Percentiles rank a stretch among this genome's conserved stretches.
phyloP scores from a whole-genome alignment of 1,140 invertebrate species.

The Eriocheir sinensis region DNA sequence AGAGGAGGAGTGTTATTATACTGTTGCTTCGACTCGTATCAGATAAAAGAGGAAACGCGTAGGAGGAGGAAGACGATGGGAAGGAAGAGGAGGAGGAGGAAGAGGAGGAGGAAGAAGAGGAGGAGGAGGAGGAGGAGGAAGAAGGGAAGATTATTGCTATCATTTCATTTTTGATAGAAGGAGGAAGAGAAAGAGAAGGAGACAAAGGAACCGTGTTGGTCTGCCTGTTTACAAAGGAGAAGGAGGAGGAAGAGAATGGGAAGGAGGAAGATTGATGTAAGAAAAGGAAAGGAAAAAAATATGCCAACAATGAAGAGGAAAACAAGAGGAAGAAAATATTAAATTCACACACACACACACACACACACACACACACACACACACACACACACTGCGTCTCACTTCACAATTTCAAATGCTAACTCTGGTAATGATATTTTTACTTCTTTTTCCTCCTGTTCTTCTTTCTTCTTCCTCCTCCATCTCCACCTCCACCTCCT shows the following conservation, averaged over 20 bases:
- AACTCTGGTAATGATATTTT: background rate
- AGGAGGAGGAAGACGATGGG: too few relatives aligned
- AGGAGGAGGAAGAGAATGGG: background rate
- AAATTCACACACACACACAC: too few relatives aligned
- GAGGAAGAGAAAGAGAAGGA: background rate
- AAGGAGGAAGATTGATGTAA: background rate
- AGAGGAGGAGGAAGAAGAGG: too few relatives aligned
- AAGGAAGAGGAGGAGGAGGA: background rate
- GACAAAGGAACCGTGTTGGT: too few relatives aligned
- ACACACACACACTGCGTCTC: background rate
- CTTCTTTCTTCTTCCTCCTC: background rate
- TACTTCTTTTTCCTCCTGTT: background rate
- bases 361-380: too few relatives aligned
- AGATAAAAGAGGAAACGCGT: background rate
- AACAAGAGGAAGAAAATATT: background rate
- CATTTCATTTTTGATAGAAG: too few relatives aligned
- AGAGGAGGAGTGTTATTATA: background rate
- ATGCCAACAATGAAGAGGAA: too few relatives aligned
- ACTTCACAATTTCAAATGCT: too few relatives aligned
- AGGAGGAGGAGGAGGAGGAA: background rate
- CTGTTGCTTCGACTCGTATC: too few relatives aligned
- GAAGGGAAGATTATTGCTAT: too few relatives aligned
- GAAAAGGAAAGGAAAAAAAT: background rate
- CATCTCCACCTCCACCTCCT: background rate
- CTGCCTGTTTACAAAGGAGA: background rate